Evolutionary conservation across 2,113 vertebrate genomes (phyloP).

Genomic region (Triplophysa siluroides): DNA sequence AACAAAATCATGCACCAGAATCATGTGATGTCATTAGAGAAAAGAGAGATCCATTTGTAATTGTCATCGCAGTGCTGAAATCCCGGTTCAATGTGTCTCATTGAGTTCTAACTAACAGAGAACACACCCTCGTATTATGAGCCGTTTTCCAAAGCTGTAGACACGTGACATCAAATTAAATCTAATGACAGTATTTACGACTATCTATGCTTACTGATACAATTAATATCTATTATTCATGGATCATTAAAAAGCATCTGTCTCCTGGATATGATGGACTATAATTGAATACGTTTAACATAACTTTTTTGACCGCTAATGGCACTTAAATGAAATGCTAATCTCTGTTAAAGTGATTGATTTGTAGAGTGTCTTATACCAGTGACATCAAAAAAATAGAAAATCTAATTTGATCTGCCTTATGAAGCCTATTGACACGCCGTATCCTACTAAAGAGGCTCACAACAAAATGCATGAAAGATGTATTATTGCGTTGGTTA

Average conservation of each 20-base stretch:
- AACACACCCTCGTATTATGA: not conserved
- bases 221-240: slow-evolving; percentile 41
- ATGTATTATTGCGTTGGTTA: slow-evolving; percentile 59
- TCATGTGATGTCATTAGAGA: slow-evolving; percentile 8
- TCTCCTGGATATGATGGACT: slow-evolving; percentile 30
- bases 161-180: not conserved
- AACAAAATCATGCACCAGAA: slow-evolving; percentile 6
- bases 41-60: not conserved
- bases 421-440: slow-evolving; percentile 19
- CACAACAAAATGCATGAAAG: slow-evolving; percentile 45
- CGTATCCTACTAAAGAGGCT: not conserved
- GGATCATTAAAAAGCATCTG: slow-evolving; percentile 37
- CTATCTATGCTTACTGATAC: slow-evolving; percentile 10
- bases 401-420: slow-evolving; percentile 3
- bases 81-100: not conserved
- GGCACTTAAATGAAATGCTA: slow-evolving; percentile 15
- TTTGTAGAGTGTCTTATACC: slow-evolving; percentile 25
- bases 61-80: not conserved
- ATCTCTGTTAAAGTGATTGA: slow-evolving; percentile 33
- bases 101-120: not conserved
- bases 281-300: slow-evolving; percentile 25
- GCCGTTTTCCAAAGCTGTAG: not conserved
- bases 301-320: slow-evolving; percentile 2
- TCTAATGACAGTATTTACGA: not conserved
- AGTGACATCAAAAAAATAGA: slow-evolving; percentile 1